Evolutionary conservation across 2,113 vertebrate species (phyloP).

Genomic region (Hemiscyllium ocellatum): DNA sequence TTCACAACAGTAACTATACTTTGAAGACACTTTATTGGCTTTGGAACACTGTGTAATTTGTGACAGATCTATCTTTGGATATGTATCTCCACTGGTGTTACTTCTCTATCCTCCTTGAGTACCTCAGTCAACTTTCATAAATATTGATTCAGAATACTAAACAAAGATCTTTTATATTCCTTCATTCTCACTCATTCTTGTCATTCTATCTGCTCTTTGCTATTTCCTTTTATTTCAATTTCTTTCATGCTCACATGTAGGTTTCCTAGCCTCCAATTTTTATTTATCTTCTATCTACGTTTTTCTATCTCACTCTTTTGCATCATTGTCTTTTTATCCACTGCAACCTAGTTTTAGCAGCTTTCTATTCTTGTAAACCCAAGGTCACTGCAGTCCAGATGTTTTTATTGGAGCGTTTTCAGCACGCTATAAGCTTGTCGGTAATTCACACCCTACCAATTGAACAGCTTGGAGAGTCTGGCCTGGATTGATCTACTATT

Average conservation of each 20-base stretch:
- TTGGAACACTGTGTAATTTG: not conserved
- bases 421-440: not conserved
- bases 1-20: not conserved
- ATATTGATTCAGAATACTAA: not conserved
- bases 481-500: not conserved
- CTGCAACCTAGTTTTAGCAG: not conserved
- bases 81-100: not conserved
- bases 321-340: not conserved
- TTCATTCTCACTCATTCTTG: not conserved
- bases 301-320: not conserved
- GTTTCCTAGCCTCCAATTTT: not conserved
- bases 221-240: not conserved
- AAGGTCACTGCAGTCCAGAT: not conserved
- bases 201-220: not conserved
- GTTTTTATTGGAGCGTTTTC: not conserved
- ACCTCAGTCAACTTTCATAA: not conserved
- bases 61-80: not conserved
- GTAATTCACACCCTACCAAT: not conserved
- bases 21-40: not conserved
- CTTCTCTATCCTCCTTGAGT: not conserved
- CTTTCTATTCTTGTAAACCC: not conserved
- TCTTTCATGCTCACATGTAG: not conserved
- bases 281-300: not conserved
- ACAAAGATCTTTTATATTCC: not conserved
- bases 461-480: not conserved